Percentiles rank a stretch among this genome's conserved stretches.
Evolutionary conservation across 2,113 vertebrate species (phyloP).

Genomic region (Chlamydotis undulata): DNA sequence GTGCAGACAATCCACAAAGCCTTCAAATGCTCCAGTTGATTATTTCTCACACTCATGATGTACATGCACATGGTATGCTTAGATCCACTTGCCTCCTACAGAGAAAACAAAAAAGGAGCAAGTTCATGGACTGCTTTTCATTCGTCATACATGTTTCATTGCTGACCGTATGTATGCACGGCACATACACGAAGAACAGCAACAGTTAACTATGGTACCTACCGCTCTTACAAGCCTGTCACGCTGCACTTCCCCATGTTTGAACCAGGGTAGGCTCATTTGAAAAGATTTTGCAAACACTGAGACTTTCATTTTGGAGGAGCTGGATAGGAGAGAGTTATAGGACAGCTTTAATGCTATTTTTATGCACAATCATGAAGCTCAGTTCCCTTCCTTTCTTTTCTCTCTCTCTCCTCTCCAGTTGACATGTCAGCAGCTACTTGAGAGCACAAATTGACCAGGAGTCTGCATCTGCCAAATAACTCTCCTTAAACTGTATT

Average conservation of each 20-base stretch:
- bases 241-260: background rate
- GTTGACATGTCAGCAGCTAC: background rate
- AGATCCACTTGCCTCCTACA: slow-evolving; percentile 3
- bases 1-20: background rate
- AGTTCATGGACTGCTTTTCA: slow-evolving; percentile 16
- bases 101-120: background rate
- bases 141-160: background rate
- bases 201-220: background rate
- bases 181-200: slow-evolving; percentile 16
- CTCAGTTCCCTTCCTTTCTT: background rate
- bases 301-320: background rate
- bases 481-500: background rate
- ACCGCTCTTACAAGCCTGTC: background rate
- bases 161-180: background rate
- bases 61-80: background rate
- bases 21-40: slow-evolving; percentile 29
- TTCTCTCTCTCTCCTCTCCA: background rate
- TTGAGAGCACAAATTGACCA: slow-evolving; percentile 30
- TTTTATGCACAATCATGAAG: slow-evolving; percentile 28
- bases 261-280: background rate
- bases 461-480: background rate
- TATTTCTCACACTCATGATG: background rate
- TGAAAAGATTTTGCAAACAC: slow-evolving; percentile 26
- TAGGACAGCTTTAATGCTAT: background rate
- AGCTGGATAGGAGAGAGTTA: background rate